Conservation (phyloP, 1,140 invertebrate species). For the Drosophila jambulina region DNA sequence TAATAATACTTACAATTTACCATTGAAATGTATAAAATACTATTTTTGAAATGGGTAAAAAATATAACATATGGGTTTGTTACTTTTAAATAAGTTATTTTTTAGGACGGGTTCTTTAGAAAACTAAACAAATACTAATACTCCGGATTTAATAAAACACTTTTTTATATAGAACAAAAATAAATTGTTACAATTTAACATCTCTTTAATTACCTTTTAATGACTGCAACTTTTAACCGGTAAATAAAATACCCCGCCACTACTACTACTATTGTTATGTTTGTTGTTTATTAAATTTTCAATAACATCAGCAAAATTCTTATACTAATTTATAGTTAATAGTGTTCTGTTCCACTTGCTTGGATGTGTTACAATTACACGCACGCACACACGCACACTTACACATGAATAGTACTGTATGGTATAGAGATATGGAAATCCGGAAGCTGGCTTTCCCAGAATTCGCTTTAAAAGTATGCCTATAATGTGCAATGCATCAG, state of each 20-base stretch:
- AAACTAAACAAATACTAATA: not conserved
- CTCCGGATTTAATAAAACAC: not conserved
- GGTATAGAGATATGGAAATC: conserved; percentile 30
- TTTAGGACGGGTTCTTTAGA: not conserved
- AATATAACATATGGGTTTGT: no score
- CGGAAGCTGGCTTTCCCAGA: conserved; percentile 29
- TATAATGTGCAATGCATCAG: conserved; percentile 63
- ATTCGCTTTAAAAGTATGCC: conserved; percentile 68
- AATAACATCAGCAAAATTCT: conserved; percentile 82
- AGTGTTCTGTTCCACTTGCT: conserved; percentile 59
- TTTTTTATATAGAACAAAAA: not conserved
- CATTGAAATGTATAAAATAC: not conserved
- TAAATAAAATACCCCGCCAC: conserved; percentile 6
- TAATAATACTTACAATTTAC: not conserved
- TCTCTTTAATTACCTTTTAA: not conserved
- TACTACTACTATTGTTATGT: conserved; percentile 50
- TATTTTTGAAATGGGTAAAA: not conserved
- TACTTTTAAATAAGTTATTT: not conserved
- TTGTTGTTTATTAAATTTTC: conserved; percentile 74
- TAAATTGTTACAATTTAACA: not conserved
- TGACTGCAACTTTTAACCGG: no score
- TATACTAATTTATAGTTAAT: conserved; percentile 77
- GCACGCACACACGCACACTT: conserved; percentile 58
- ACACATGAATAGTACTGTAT: conserved; percentile 54
- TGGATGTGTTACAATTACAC: conserved; percentile 57